phyloP scores from a whole-genome alignment of 2,113 vertebrate genomes.

The Brachypteracias leptosomus region DNA sequence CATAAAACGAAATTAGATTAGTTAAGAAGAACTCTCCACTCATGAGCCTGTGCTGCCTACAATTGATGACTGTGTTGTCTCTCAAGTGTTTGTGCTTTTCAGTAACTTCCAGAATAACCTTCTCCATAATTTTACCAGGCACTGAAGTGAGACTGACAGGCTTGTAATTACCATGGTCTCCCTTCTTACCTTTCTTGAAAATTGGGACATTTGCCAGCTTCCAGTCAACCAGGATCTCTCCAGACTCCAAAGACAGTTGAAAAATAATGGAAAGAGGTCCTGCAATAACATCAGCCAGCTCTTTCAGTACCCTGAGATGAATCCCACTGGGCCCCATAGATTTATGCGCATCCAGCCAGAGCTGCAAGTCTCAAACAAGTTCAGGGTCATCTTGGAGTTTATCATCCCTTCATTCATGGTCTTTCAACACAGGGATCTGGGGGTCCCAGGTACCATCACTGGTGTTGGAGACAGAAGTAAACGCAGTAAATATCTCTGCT shows the following conservation, averaged over 20 bases:
- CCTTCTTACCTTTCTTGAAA: neutral
- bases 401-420: fast-evolving
- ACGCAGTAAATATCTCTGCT: neutral
- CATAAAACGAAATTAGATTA: neutral
- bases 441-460: neutral
- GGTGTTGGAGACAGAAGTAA: neutral
- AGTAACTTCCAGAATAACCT: neutral
- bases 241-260: neutral
- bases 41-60: neutral
- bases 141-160: neutral
- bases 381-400: neutral
- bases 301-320: neutral
- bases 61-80: neutral
- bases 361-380: neutral
- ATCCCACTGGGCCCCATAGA: neutral
- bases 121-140: neutral
- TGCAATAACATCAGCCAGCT: neutral
- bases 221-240: neutral
- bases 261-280: neutral
- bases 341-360: neutral
- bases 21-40: neutral
- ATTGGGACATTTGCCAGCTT: neutral
- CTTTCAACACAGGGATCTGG: neutral
- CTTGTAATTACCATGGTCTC: neutral
- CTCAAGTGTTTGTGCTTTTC: neutral